Evolutionary conservation across 1,140 invertebrate species (phyloP).

Genomic region (Oedothorax gibbosus): DNA sequence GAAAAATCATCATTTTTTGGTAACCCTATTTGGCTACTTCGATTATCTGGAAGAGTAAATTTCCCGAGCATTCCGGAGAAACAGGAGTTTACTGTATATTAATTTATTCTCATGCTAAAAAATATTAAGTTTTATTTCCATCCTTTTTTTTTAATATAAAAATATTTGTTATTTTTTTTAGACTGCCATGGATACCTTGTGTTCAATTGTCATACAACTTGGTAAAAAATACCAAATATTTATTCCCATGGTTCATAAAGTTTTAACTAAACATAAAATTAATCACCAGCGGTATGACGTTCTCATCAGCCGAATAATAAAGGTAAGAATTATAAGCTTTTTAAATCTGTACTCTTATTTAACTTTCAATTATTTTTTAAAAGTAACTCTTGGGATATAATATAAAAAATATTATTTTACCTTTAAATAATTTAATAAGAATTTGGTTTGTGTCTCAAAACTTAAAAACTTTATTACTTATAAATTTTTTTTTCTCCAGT

Average conservation of each 20-base stretch:
- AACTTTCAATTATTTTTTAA: not conserved
- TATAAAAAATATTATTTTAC: too few species aligned
- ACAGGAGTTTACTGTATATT: too few species aligned
- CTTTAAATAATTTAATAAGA: too few species aligned
- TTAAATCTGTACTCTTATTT: not conserved
- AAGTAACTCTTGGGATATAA: too few species aligned
- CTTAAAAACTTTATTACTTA: too few species aligned
- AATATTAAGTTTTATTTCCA: constrained; percentile 19
- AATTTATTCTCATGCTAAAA: too few species aligned
- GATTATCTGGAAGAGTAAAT: too few species aligned
- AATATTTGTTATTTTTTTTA: constrained; percentile 28
- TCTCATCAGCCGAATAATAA: constrained; percentile 70
- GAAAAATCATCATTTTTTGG: too few species aligned
- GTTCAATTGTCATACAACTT: constrained; percentile 87
- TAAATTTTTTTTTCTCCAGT: too few species aligned
- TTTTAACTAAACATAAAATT: constrained; percentile 85
- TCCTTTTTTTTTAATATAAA: not conserved
- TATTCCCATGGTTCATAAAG: constrained; percentile 88
- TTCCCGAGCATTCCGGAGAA: too few species aligned
- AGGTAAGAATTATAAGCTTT: constrained; percentile 65
- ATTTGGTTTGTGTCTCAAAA: too few species aligned
- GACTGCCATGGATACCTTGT: constrained; percentile 90
- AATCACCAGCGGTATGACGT: constrained; percentile 83
- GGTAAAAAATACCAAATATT: constrained; percentile 93
- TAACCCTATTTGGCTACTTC: too few species aligned